Base-by-base conservation (phyloP, 2,888 invertebrate species). In the Amphipoea oculea region DNA sequence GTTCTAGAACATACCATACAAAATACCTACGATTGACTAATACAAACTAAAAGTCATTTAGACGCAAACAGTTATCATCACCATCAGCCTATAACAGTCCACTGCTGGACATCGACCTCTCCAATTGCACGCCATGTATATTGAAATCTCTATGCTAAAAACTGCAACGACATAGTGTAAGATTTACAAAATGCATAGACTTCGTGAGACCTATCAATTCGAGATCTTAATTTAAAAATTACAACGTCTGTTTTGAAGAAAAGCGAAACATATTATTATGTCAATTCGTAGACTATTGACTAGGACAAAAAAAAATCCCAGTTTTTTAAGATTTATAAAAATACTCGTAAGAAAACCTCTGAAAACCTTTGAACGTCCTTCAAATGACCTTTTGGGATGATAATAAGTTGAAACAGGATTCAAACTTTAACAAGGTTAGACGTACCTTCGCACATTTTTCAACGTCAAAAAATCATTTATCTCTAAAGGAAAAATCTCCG, bases 381-480 rank as follows among this genome's bases (percentile, higher is more conserved):
- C 36, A 36, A 36, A 3, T 51, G 36, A 36, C 23, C 4, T 14
- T 36, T 0, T 36, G 14, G 1, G 9, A 48, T n/a, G 36, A 23
- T 51, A 36, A 36, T 2, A 70, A 51, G 23, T 36, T 70, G 23
- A 54, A 70, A 40, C n/a, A 70, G 57, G 17, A 40, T n/a, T 71
- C 17, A n/a, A 17, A 40, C 6, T 40, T 71, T 11, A 57, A 70
- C 9, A 70, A 9, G 5, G 23, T 70, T 57, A 23, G 5, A 70
- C 5, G 2, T 23, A 40, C 23, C 14, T 40, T 5, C 17, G 17
- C 17, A 23, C 36, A 71, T 40, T 71, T 57, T 71, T 40, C 68
- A 57, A 29, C 40, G 14, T 70, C 60, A 45, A 71, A 73, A 73
- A 42, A 40, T 40, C 48, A 29, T 68, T 51, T 36, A 74, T 23